phyloP scores from a whole-genome alignment of 1,140 invertebrate species.

The Aleiodes sp. region DNA sequence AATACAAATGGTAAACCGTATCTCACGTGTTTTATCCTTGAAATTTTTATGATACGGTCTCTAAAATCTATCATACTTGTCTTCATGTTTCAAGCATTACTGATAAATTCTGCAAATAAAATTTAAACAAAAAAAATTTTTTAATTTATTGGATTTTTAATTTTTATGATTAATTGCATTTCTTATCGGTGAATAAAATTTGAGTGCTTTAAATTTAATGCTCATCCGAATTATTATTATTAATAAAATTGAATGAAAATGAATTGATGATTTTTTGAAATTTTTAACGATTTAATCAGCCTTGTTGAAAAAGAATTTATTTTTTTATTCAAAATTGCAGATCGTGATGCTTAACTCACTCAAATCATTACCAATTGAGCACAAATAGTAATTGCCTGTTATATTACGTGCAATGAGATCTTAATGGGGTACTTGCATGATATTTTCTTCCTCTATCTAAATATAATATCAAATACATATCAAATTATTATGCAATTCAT shows the following conservation, averaged over 20 bases:
- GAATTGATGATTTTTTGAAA: background rate
- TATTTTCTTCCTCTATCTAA: background rate
- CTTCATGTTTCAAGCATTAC: background rate
- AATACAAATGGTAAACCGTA: conserved; percentile 75
- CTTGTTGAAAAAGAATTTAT: background rate
- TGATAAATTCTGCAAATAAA: background rate
- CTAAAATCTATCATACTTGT: background rate
- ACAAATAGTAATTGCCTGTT: conserved; percentile 7
- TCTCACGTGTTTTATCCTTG: conserved; percentile 58
- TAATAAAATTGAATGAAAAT: too few species aligned
- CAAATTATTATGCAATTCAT: too few species aligned
- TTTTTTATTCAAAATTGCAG: background rate
- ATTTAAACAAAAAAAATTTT: background rate
- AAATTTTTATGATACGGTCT: background rate
- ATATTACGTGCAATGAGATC: background rate
- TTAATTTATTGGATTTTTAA: background rate
- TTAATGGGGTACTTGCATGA: background rate
- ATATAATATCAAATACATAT: background rate
- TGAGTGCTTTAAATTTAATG: too few species aligned
- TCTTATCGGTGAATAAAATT: background rate
- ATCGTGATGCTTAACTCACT: conserved; percentile 2
- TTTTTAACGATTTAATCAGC: background rate
- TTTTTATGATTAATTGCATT: background rate
- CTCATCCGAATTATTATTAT: too few species aligned
- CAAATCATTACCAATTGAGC: conserved; percentile 11